Percentiles rank a stretch among this genome's conserved stretches.
Evolutionary conservation across 2,888 invertebrate species (phyloP).

Genomic region (Andrena marginata): DNA sequence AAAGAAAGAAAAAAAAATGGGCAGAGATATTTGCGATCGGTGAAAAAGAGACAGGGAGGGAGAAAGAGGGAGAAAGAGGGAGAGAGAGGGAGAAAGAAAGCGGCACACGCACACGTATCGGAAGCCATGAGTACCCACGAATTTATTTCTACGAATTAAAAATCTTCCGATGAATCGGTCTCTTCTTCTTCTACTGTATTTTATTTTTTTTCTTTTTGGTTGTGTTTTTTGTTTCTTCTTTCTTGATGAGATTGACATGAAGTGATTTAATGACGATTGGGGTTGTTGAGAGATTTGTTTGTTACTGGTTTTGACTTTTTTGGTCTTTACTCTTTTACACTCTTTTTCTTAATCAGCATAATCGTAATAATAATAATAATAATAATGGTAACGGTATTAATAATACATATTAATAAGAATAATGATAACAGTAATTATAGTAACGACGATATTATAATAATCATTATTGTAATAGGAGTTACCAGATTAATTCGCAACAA

Average conservation of each 20-base stretch:
- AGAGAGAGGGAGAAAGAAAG: constrained; percentile 74
- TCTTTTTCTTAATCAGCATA: constrained; percentile 80
- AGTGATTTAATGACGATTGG: constrained; percentile 82
- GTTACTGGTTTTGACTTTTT: constrained; percentile 78
- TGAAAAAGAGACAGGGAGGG: constrained; percentile 62
- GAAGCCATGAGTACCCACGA: constrained; percentile 81
- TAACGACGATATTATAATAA: constrained; percentile 1
- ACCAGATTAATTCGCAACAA: constrained; percentile 22
- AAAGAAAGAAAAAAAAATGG: constrained; percentile 59
- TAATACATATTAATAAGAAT: constrained; percentile 15
- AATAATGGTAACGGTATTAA: constrained; percentile 38
- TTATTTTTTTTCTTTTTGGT: constrained; percentile 67
- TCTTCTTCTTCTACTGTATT: constrained; percentile 68
- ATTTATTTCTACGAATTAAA: constrained; percentile 68
- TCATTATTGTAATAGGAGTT: constrained; percentile 16
- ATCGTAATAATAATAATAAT: constrained; percentile 64
- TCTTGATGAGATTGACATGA: constrained; percentile 80
- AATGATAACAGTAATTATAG: constrained; percentile 17
- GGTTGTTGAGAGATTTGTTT: constrained; percentile 84
- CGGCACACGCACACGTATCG: constrained; percentile 84
- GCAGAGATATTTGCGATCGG: constrained; percentile 45
- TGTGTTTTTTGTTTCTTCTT: constrained; percentile 76
- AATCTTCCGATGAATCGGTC: constrained; percentile 68
- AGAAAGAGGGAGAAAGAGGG: constrained; percentile 65
- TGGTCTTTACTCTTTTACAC: constrained; percentile 76